These are phyloP conservation scores for Eremophila alpestris DNA, from an alignment of 2,797 vertebrate genomes.

Conservation along the genomic window DNA sequence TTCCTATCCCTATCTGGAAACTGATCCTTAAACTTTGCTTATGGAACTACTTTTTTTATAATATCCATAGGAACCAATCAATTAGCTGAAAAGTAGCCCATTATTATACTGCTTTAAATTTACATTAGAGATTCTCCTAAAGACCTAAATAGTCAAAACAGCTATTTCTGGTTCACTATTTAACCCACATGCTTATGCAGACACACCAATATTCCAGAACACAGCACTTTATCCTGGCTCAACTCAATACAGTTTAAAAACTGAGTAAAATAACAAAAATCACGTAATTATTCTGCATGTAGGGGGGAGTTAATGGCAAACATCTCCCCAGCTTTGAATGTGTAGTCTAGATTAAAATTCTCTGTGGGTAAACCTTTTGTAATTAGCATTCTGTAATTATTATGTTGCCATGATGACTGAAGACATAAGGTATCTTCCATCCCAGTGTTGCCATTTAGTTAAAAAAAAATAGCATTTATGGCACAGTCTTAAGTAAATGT, in stretches of 20 bases:
- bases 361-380: neutral
- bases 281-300: neutral
- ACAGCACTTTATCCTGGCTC: neutral
- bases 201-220: neutral
- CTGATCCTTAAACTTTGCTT: neutral
- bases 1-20: neutral
- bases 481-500: neutral
- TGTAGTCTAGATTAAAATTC: neutral
- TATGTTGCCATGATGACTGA: neutral
- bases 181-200: neutral
- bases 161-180: neutral
- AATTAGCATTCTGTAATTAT: constrained; percentile 32
- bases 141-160: neutral
- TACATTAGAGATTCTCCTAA: neutral
- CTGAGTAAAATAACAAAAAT: neutral
- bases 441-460: neutral
- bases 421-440: neutral
- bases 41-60: neutral
- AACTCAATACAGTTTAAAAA: neutral
- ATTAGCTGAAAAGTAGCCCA: neutral
- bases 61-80: neutral
- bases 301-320: neutral
- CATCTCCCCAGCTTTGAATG: neutral
- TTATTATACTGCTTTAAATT: neutral
- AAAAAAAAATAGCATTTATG: neutral